phyloP scores from a whole-genome alignment of 2,888 invertebrate genomes.

The Drosophila stalkeri region DNA sequence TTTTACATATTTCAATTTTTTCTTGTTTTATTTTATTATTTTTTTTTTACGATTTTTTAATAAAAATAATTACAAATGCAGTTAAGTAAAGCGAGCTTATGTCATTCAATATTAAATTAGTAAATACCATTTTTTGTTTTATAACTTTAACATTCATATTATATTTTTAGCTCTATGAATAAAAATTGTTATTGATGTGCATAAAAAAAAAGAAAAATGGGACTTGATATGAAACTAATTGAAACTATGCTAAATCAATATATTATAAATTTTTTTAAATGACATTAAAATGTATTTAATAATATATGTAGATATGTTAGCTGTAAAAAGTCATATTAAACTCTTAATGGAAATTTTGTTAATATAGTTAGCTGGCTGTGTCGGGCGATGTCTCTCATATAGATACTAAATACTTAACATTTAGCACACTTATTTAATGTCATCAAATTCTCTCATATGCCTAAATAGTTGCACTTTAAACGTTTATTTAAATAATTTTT shows the following conservation, averaged over 20 bases:
- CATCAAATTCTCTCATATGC: no score
- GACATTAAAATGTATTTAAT: background rate
- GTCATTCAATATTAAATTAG: slow-evolving; percentile 13
- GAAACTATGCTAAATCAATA: background rate
- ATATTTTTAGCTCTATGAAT: background rate
- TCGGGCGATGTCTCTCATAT: no score
- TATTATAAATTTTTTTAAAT: background rate
- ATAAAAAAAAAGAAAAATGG: background rate
- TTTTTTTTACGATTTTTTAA: background rate
- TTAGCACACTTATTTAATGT: no score
- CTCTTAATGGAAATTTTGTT: no score
- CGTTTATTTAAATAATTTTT: no score
- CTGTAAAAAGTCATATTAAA: no score
- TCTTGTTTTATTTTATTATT: background rate
- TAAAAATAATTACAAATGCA: slow-evolving; percentile 1
- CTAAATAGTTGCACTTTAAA: no score
- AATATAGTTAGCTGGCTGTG: no score
- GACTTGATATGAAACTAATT: background rate
- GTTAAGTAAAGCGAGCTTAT: slow-evolving; percentile 1
- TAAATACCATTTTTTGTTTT: background rate
- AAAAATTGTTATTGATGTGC: background rate
- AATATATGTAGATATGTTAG: no score
- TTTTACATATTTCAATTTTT: background rate
- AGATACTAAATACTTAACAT: no score
- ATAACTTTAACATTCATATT: background rate